phyloP scores from a whole-genome alignment of 2,113 vertebrate genomes.

The Etheostoma cragini region DNA sequence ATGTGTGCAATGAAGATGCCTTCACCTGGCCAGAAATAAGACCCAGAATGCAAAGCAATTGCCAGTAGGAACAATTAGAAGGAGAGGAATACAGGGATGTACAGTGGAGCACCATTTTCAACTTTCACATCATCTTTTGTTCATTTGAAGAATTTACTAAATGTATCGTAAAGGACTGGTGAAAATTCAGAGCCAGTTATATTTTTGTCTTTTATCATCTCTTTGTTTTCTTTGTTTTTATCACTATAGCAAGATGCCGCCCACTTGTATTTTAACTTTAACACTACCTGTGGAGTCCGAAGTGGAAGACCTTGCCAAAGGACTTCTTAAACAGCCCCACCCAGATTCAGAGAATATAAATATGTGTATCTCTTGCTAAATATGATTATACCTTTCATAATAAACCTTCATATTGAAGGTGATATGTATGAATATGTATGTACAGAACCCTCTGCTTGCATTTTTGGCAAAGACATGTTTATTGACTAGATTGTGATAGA shows the following conservation, averaged over 20 bases:
- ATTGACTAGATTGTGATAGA: slow-evolving; percentile 71
- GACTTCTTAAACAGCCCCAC: slow-evolving; percentile 70
- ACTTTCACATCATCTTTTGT: slow-evolving; percentile 55
- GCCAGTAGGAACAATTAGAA: slow-evolving; percentile 44
- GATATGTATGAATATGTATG: slow-evolving; percentile 82
- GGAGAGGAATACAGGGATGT: slow-evolving; percentile 77
- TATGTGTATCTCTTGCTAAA: slow-evolving; percentile 85
- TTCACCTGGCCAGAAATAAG: slow-evolving; percentile 62
- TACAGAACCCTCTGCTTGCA: slow-evolving; percentile 85
- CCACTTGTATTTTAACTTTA: slow-evolving; percentile 75
- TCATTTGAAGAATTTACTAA: slow-evolving; percentile 58
- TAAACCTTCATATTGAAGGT: slow-evolving; percentile 91
- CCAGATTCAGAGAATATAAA: slow-evolving; percentile 76
- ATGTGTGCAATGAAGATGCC: slow-evolving; percentile 74
- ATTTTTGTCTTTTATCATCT: slow-evolving; percentile 68
- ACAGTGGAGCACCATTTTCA: slow-evolving; percentile 70
- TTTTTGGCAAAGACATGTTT: slow-evolving; percentile 83
- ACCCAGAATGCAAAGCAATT: slow-evolving; percentile 56
- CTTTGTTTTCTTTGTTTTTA: slow-evolving; percentile 54
- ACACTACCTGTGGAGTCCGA: slow-evolving; percentile 82
- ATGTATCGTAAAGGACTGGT: slow-evolving; percentile 55
- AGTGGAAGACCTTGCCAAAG: slow-evolving; percentile 71
- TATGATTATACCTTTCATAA: slow-evolving; percentile 84
- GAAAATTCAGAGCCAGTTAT: slow-evolving; percentile 62
- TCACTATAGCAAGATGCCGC: slow-evolving; percentile 73